Base-by-base conservation (phyloP, 2,888 invertebrate species). In the Synergus japonicus region DNA sequence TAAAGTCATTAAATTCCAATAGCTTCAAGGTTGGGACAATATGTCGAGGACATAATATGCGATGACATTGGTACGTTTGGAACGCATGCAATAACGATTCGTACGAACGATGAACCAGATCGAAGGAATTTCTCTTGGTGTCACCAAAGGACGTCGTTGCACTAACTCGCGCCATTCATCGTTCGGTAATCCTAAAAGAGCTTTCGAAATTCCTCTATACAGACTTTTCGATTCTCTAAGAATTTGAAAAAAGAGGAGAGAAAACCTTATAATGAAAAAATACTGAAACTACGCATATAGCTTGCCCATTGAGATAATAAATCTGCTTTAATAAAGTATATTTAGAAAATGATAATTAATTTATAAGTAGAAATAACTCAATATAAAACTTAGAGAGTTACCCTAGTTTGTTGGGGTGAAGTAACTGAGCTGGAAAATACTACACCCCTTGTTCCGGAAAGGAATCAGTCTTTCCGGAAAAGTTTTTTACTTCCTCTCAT, bases 41-140 rank as follows among this genome's bases (percentile, higher is more conserved):
- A 46, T 29, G 37, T 69, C 69, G 46, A 69, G 46, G 46, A 46
- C 44, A 67, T 67, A 18, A 67, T 67, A 46, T 69, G 46, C 46
- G 29, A 69, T 29, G 49, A 29, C 37, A 69, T 12, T 69, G 49
- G 69, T 69, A 69, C 49, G 49, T 54, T 15, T 15, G 69, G 69
- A 69, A 54, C 69, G 67, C 46, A 69, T 69, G 69, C 44, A 69
- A 69, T 69, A 69, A 69, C 37, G 49, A 37, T 49, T 69, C 49
- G 29, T 49, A 54, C 69, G 37, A 69, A 69, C 49, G 37, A 54
- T 37, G 49, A 69, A 69, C 49, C 29, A 69, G 49, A 29, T 29
- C 29, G 29, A 37, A 69, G 69, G 73, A 54, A 73, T 73, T 73
- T 73, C 73, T 49, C 49, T 37, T 37, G 37, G 66, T 66, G 66